Conservation (phyloP, 2,888 invertebrate genomes). For the Halictus quadricinctus region DNA sequence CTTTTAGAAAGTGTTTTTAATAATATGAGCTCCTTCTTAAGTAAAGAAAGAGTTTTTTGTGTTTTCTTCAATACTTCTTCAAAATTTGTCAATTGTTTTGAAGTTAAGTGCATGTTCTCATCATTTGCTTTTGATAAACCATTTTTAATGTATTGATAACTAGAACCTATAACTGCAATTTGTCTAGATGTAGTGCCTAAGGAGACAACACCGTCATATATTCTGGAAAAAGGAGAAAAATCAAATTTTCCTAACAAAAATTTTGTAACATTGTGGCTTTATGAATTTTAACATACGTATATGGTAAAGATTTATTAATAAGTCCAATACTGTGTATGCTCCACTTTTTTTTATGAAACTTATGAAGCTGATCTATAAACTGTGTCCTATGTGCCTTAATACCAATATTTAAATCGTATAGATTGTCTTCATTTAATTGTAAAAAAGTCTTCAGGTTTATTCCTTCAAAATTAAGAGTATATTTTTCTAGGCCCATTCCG, state of each 20-base stretch:
- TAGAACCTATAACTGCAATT: slow-evolving; percentile 84
- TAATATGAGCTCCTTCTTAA: slow-evolving; percentile 67
- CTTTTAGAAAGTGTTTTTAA: slow-evolving; percentile 66
- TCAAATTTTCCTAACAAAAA: not conserved
- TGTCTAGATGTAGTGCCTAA: slow-evolving; percentile 85
- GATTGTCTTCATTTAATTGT: slow-evolving; percentile 84
- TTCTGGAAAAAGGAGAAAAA: slow-evolving; percentile 81
- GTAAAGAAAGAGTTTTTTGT: slow-evolving; percentile 53
- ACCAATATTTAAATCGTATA: slow-evolving; percentile 84
- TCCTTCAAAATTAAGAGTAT: slow-evolving; percentile 83
- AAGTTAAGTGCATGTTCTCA: slow-evolving; percentile 44
- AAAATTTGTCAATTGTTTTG: slow-evolving; percentile 60
- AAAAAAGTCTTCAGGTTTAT: slow-evolving; percentile 85
- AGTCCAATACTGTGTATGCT: slow-evolving; percentile 79
- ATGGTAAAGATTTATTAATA: slow-evolving; percentile 65
- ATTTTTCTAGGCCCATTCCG: slow-evolving; percentile 85
- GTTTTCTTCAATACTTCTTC: slow-evolving; percentile 65
- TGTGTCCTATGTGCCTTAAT: slow-evolving; percentile 86
- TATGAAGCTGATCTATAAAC: slow-evolving; percentile 84
- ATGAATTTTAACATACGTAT: slow-evolving; percentile 64
- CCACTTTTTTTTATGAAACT: slow-evolving; percentile 86
- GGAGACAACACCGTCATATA: slow-evolving; percentile 84
- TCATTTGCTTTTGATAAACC: slow-evolving; percentile 57
- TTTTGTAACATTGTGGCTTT: not conserved
- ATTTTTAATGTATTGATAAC: slow-evolving; percentile 83